Percentiles rank a stretch among this genome's conserved stretches.
Evolutionary conservation across 2,113 vertebrate species (phyloP).

Genomic region (Leptobrachium ailaonicum): DNA sequence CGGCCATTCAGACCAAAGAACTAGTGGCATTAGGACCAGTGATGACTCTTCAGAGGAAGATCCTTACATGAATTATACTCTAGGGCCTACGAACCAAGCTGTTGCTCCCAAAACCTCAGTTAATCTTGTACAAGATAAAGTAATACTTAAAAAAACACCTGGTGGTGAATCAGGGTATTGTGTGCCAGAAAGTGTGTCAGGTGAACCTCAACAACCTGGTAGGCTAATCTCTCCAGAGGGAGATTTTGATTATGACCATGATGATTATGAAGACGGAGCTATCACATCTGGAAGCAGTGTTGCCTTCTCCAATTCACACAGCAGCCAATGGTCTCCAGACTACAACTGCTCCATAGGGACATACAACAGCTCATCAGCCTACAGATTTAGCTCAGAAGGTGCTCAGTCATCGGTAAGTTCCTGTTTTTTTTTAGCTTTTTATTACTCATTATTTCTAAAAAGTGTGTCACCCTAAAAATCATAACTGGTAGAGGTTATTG

Average conservation of each 20-base stretch:
- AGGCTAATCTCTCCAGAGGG: conserved; percentile 84
- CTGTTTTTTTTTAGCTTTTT: not conserved
- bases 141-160: conserved; percentile 69
- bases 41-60: conserved; percentile 97
- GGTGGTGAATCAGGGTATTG: conserved; percentile 78
- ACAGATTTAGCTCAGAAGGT: conserved; percentile 92
- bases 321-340: conserved; percentile 89
- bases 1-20: conserved; percentile 92
- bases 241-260: conserved; percentile 88
- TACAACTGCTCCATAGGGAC: conserved; percentile 88
- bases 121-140: conserved; percentile 53
- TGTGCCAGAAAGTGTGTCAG: conserved; percentile 67
- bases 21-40: conserved; percentile 92
- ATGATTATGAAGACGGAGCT: conserved; percentile 87
- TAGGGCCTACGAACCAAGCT: conserved; percentile 66
- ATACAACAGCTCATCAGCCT: conserved; percentile 88
- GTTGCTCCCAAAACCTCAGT: conserved; percentile 55
- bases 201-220: conserved; percentile 65
- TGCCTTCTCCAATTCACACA: conserved; percentile 80
- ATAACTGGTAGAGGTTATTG: too few relatives aligned
- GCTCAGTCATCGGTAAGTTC: conserved; percentile 91
- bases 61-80: conserved; percentile 88
- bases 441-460: not conserved
- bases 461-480: too few relatives aligned
- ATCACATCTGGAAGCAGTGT: conserved; percentile 84